Evolutionary conservation across 2,797 vertebrate species (phyloP).

Genomic region (Hypotaenidia philippensis): DNA sequence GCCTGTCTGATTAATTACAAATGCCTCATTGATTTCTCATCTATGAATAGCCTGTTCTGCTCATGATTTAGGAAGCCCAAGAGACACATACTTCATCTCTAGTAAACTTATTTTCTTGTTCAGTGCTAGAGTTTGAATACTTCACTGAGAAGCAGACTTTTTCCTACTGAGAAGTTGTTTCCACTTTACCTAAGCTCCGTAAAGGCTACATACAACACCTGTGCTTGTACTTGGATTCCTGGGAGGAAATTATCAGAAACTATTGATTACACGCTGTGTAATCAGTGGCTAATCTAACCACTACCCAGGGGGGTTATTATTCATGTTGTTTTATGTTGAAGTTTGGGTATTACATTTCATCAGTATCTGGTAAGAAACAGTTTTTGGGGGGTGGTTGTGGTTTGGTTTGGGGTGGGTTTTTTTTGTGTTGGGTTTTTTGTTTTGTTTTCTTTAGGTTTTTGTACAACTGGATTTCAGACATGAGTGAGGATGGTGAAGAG

Average conservation of each 20-base stretch:
- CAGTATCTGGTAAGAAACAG: background rate
- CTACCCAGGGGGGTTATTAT: background rate
- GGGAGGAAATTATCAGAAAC: background rate
- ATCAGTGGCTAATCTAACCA: background rate
- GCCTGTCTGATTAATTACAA: slow-evolving; percentile 19
- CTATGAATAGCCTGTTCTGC: background rate
- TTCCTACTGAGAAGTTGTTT: background rate
- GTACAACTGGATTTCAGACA: background rate
- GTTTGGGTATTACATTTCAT: background rate
- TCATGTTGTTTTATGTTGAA: accelerated
- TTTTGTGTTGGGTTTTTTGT: too few relatives aligned
- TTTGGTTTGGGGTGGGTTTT: too few relatives aligned
- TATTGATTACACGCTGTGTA: background rate
- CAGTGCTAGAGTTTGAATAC: background rate
- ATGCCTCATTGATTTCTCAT: background rate
- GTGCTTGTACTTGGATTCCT: background rate
- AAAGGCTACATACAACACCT: accelerated
- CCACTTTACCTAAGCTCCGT: background rate
- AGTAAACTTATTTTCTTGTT: background rate
- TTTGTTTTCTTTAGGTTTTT: too few relatives aligned
- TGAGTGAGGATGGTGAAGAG: background rate
- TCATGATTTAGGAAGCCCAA: background rate
- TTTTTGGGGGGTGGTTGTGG: too few relatives aligned
- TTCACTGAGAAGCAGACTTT: background rate
- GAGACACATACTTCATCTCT: background rate